Evolutionary conservation across 2,888 invertebrate species (phyloP).

Genomic region (Drosophila helvetica): DNA sequence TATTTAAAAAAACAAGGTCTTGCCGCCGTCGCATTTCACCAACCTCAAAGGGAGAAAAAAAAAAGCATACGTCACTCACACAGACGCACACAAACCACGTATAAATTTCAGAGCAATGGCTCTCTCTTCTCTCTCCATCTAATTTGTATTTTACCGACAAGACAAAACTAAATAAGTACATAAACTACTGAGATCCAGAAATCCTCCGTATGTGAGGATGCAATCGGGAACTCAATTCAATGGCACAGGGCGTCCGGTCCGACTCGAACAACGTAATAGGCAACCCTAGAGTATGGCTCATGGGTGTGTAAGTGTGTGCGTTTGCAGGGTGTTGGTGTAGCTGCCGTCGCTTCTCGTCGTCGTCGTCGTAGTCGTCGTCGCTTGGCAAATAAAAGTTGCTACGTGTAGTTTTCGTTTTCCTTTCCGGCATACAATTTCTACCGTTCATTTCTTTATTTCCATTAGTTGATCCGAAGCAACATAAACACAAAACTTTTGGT

Average conservation of each 20-base stretch:
- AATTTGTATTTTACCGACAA: conserved; percentile 2
- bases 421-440: conserved; percentile 33
- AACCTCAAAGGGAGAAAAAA: conserved; percentile 53
- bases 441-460: conserved; percentile 10
- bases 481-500: neutral
- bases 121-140: conserved; percentile 1
- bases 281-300: conserved; percentile 60
- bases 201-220: neutral
- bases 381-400: conserved; percentile 68
- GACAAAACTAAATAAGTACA: conserved; percentile 13
- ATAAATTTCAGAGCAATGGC: conserved; percentile 30
- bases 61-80: conserved; percentile 74
- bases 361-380: conserved; percentile 12
- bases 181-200: neutral
- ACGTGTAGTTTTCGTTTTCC: conserved; percentile 74
- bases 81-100: conserved; percentile 61
- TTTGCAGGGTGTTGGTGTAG: conserved; percentile 74
- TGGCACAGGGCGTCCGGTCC: neutral
- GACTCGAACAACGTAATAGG: conserved; percentile 29
- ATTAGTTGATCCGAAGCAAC: conserved; percentile 1
- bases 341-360: conserved; percentile 30
- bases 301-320: conserved; percentile 50
- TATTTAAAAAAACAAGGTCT: conserved; percentile 50
- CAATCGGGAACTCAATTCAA: neutral
- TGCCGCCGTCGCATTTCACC: conserved; percentile 48